Conservation (phyloP, 2,113 vertebrate species). For the Mobula hypostoma region DNA sequence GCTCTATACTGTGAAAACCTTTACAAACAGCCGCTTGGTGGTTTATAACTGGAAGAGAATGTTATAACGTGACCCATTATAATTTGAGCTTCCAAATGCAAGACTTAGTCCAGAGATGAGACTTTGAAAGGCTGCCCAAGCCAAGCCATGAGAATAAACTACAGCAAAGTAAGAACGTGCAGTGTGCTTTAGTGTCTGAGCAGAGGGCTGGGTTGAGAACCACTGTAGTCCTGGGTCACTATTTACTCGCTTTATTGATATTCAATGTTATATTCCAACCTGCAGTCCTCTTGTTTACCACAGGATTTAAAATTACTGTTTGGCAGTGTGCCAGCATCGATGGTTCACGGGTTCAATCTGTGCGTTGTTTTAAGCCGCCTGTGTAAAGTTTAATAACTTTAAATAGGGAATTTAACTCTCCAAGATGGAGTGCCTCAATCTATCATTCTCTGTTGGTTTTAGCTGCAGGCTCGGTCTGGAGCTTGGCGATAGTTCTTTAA, state of each 20-base stretch:
- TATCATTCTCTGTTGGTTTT: background rate
- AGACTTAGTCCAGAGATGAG: background rate
- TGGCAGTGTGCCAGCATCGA: background rate
- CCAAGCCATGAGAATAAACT: background rate
- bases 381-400: background rate
- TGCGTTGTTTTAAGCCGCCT: background rate
- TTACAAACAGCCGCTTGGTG: no score
- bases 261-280: background rate
- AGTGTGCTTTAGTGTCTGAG: background rate
- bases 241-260: background rate
- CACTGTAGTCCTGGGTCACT: background rate
- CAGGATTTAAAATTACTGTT: background rate
- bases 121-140: background rate
- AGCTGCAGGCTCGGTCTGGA: background rate
- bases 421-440: background rate
- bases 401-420: background rate
- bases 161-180: background rate
- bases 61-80: background rate
- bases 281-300: background rate
- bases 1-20: no score
- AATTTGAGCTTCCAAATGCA: background rate
- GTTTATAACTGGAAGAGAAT: background rate
- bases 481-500: background rate
- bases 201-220: background rate
- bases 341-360: background rate